These are phyloP conservation scores for Apodemia duryi DNA, from an alignment of 2,888 invertebrate genomes.

Conservation along the genomic window DNA sequence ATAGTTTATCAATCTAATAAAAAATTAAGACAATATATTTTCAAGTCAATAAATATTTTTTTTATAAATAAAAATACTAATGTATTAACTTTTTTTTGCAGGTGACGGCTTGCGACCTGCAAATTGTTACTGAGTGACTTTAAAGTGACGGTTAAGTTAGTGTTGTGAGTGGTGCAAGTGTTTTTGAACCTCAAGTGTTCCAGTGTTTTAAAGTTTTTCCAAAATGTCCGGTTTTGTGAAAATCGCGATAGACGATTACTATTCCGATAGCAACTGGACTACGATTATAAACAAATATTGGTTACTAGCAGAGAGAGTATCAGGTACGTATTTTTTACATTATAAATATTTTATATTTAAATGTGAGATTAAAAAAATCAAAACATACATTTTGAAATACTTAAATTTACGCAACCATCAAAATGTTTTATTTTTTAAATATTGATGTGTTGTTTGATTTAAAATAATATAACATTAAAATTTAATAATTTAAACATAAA, in stretches of 20 bases:
- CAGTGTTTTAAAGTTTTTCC: slow-evolving; percentile 34
- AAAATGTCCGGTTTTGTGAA: slow-evolving; percentile 83
- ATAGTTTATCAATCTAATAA: too few species aligned
- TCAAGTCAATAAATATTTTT: neutral
- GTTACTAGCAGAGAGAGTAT: slow-evolving; percentile 84
- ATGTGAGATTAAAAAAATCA: too few species aligned
- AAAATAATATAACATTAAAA: too few species aligned
- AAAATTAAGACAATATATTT: too few species aligned
- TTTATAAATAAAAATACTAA: neutral
- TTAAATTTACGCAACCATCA: too few species aligned
- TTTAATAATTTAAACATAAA: too few species aligned
- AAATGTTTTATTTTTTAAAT: too few species aligned
- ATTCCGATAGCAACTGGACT: slow-evolving; percentile 81
- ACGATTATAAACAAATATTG: slow-evolving; percentile 84
- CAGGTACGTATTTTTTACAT: slow-evolving; percentile 71
- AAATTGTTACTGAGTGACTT: slow-evolving; percentile 53
- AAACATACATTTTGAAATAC: too few species aligned
- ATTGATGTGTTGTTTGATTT: too few species aligned
- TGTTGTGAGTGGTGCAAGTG: slow-evolving; percentile 54
- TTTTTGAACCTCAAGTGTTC: slow-evolving; percentile 34
- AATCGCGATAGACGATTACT: slow-evolving; percentile 82
- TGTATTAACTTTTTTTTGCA: slow-evolving; percentile 41
- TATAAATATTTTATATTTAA: too few species aligned
- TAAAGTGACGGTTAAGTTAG: slow-evolving; percentile 40
- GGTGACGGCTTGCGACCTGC: slow-evolving; percentile 66